Conservation (phyloP, 92 coral and sea anemone species). For the Porites lobata region DNA sequence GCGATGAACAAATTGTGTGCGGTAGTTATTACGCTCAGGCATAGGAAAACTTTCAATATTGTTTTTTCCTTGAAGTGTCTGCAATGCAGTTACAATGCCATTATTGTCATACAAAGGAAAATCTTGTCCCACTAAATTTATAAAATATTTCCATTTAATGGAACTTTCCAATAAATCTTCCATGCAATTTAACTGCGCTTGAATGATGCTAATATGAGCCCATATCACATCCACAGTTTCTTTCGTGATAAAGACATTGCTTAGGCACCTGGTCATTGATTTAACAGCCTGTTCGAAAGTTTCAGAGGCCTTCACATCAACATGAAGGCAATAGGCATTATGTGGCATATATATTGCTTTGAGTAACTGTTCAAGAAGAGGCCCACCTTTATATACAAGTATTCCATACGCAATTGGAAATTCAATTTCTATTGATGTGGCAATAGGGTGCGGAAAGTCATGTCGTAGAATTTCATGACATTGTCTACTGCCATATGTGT, state of each 20-base stretch:
- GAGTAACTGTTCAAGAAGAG: conserved; percentile 66
- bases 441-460: conserved; percentile 2
- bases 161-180: conserved; percentile 44
- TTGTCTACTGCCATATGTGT: neutral
- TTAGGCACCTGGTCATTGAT: conserved; percentile 51
- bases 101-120: conserved; percentile 71
- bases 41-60: conserved; percentile 23
- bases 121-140: conserved; percentile 75
- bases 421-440: conserved; percentile 29
- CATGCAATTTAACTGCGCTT: conserved; percentile 67
- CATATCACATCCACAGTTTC: conserved; percentile 51
- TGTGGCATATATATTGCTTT: conserved; percentile 72
- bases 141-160: conserved; percentile 74
- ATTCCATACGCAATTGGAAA: conserved; percentile 67
- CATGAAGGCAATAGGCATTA: conserved; percentile 72
- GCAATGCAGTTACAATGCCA: conserved; percentile 58
- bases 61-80: conserved; percentile 50
- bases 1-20: conserved; percentile 21
- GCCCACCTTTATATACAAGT: conserved; percentile 55
- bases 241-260: conserved; percentile 66
- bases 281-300: conserved; percentile 36
- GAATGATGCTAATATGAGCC: conserved; percentile 54
- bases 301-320: conserved; percentile 55
- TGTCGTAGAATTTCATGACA: neutral
- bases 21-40: neutral